phyloP scores from a whole-genome alignment of 2,113 vertebrate species.

The Haplotaxodon microlepis region DNA sequence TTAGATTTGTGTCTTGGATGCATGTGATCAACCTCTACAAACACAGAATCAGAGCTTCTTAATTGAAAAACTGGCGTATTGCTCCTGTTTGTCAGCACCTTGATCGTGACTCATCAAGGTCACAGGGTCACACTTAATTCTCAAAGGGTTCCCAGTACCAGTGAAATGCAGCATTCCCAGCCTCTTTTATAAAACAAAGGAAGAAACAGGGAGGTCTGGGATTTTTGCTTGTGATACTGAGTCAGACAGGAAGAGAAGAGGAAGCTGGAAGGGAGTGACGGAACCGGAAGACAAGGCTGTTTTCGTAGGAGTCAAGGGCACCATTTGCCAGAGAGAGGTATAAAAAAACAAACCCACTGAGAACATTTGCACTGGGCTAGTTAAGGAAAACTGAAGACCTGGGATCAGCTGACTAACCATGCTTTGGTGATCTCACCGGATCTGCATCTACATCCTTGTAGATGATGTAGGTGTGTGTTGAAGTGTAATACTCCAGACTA shows the following conservation, averaged over 20 bases:
- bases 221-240: conserved; percentile 31
- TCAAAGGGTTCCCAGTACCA: not conserved
- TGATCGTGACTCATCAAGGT: not conserved
- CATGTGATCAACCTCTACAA: not conserved
- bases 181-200: not conserved
- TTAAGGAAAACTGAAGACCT: not conserved
- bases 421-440: not conserved
- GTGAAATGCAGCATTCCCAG: conserved; percentile 11
- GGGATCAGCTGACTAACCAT: not conserved
- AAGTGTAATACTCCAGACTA: not conserved
- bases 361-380: not conserved
- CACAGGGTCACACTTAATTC: not conserved
- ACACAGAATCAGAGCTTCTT: not conserved
- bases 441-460: not conserved
- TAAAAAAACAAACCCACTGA: not conserved
- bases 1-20: not conserved
- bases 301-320: conserved; percentile 22
- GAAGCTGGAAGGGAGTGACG: conserved; percentile 53
- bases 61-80: not conserved
- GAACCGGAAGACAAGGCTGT: conserved; percentile 35
- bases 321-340: not conserved
- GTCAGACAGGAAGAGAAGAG: conserved; percentile 63
- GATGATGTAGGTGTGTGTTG: not conserved
- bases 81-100: not conserved
- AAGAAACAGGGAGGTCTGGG: conserved; percentile 15